Percentiles rank a stretch among this genome's conserved stretches.
Conservation (phyloP, 2,888 invertebrate genomes). For the Portevinia maculata region DNA sequence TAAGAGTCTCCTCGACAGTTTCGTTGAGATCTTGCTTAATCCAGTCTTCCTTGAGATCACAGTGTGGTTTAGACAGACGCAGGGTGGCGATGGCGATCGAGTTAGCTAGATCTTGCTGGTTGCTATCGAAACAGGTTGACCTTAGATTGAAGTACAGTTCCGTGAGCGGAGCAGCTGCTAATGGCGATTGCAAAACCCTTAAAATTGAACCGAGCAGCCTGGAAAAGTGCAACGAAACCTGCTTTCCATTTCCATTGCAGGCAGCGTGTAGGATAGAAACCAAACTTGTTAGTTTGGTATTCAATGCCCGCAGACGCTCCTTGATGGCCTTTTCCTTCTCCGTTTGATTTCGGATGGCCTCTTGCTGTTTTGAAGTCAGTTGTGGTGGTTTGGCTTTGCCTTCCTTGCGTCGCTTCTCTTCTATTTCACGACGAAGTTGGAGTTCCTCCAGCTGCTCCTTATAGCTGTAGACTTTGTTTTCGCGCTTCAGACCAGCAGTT, state of each 20-base stretch:
- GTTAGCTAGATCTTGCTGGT: slow-evolving; percentile 84
- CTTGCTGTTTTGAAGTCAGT: slow-evolving; percentile 94
- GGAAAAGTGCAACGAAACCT: slow-evolving; percentile 80
- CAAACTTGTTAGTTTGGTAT: slow-evolving; percentile 79
- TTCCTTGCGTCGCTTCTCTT: slow-evolving; percentile 92
- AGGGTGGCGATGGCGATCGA: slow-evolving; percentile 89
- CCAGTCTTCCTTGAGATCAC: slow-evolving; percentile 91
- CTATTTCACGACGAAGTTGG: slow-evolving; percentile 95
- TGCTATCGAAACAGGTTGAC: slow-evolving; percentile 84
- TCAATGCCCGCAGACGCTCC: slow-evolving; percentile 86
- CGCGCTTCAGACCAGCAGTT: slow-evolving; percentile 90
- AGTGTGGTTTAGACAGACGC: slow-evolving; percentile 90
- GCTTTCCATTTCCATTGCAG: slow-evolving; percentile 79
- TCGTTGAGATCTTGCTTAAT: slow-evolving; percentile 87
- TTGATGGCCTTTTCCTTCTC: slow-evolving; percentile 93
- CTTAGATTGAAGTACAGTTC: slow-evolving; percentile 86
- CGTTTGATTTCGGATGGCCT: slow-evolving; percentile 92
- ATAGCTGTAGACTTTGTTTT: slow-evolving; percentile 98
- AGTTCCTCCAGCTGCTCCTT: slow-evolving; percentile 98
- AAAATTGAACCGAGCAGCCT: slow-evolving; percentile 79
- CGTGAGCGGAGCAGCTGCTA: slow-evolving; percentile 88
- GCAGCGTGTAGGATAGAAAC: slow-evolving; percentile 80
- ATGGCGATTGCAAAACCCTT: slow-evolving; percentile 87
- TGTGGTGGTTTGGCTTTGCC: slow-evolving; percentile 90
- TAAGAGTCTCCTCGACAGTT: slow-evolving; percentile 87